Percentiles rank a stretch among this genome's conserved stretches.
These are phyloP conservation scores for Progne subis DNA, from an alignment of 2,113 vertebrate genomes.

Conservation along the genomic window DNA sequence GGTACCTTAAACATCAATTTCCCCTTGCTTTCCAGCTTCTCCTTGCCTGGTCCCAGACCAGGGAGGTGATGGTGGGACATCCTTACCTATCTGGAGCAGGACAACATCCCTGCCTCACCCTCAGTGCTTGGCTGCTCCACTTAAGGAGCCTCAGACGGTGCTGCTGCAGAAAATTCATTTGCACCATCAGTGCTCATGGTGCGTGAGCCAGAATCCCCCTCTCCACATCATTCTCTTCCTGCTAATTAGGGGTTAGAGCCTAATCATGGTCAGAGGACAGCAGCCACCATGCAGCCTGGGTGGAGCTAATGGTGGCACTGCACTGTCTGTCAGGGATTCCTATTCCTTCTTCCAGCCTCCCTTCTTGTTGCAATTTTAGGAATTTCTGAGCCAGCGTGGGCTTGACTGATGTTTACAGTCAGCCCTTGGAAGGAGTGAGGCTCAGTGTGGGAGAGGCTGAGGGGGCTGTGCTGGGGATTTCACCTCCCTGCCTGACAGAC, in stretches of 20 bases:
- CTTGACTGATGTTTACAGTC: background rate
- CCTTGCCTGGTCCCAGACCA: background rate
- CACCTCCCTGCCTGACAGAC: background rate
- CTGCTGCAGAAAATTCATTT: background rate
- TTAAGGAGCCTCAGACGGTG: background rate
- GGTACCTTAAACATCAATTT: background rate
- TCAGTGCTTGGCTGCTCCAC: background rate
- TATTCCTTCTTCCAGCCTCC: background rate
- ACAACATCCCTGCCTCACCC: background rate
- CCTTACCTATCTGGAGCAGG: background rate
- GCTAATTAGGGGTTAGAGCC: conserved; percentile 1
- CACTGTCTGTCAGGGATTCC: background rate
- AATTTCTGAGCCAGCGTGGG: background rate
- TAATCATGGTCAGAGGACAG: background rate
- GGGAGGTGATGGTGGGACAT: background rate
- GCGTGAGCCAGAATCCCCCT: background rate
- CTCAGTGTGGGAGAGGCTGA: background rate
- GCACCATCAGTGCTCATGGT: background rate
- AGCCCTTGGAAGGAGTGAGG: background rate
- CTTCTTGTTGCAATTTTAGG: background rate
- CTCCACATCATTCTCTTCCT: background rate
- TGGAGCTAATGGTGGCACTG: background rate
- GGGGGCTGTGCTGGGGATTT: background rate
- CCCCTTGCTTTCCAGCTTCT: background rate
- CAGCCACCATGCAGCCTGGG: background rate